A percentile compares a stretch with the other conserved stretches of the same genome.
These are phyloP conservation scores for Hydrophis major DNA, from an alignment of 2,797 vertebrate genomes.

Conservation along the genomic window DNA sequence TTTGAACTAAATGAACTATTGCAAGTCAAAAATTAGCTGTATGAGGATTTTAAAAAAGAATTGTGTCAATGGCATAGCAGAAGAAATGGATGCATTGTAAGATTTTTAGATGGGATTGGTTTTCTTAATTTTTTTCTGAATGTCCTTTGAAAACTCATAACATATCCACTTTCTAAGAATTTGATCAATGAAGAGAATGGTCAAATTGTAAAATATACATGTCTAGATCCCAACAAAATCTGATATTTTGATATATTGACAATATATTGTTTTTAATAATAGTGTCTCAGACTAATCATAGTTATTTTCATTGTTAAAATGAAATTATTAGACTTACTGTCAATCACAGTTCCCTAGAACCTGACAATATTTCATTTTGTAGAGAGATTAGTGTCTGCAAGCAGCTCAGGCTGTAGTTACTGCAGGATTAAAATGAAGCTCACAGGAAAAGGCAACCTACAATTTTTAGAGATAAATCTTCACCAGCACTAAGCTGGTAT, in stretches of 20 bases:
- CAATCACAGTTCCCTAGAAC: background rate
- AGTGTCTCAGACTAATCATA: background rate
- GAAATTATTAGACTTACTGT: background rate
- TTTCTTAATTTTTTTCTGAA: background rate
- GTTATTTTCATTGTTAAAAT: background rate
- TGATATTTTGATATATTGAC: background rate
- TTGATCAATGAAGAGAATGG: background rate
- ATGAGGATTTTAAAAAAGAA: background rate
- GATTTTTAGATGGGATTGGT: background rate
- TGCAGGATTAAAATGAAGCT: background rate
- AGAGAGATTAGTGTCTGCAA: background rate
- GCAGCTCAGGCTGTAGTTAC: background rate
- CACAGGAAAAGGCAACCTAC: background rate
- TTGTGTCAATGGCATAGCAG: background rate
- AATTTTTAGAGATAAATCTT: background rate
- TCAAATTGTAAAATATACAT: background rate
- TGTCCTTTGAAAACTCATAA: background rate
- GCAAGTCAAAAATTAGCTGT: no score
- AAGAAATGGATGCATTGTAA: background rate
- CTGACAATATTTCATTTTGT: background rate
- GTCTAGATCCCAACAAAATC: background rate
- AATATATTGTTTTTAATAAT: background rate
- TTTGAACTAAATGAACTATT: no score
- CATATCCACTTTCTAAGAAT: background rate
- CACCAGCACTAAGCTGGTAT: background rate